A percentile compares a stretch with the other conserved stretches of the same genome.
Conservation (phyloP, 2,113 vertebrate genomes). For the Neodontobutis hainanensis region DNA sequence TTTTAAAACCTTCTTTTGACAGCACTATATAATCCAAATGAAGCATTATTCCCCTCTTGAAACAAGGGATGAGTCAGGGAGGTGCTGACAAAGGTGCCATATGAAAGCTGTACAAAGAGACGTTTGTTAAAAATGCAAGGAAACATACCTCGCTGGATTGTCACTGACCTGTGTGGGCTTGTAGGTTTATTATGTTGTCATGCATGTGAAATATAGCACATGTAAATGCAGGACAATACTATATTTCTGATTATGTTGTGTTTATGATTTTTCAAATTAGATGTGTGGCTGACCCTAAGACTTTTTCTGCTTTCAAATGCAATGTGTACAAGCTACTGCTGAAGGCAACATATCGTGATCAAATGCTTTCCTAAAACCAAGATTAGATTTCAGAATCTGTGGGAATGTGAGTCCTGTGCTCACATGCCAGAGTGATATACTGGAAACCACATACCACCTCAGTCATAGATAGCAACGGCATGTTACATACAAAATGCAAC, state of each 20-base stretch:
- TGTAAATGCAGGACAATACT: no score
- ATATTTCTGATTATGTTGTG: no score
- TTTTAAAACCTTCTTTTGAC: neutral
- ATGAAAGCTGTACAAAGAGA: neutral
- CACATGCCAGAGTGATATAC: slow-evolving; percentile 42
- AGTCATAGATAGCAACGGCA: slow-evolving; percentile 49
- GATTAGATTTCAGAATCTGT: slow-evolving; percentile 58
- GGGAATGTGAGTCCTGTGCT: slow-evolving; percentile 40
- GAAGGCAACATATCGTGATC: neutral
- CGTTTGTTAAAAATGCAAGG: no score
- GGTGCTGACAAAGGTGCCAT: slow-evolving; percentile 1
- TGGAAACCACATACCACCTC: slow-evolving; percentile 43
- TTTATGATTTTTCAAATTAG: no score
- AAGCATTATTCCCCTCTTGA: neutral
- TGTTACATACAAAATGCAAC: slow-evolving; percentile 99
- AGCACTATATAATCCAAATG: neutral
- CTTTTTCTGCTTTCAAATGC: no score
- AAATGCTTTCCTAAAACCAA: slow-evolving; percentile 29
- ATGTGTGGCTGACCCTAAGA: no score
- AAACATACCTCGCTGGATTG: no score
- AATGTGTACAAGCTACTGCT: no score
- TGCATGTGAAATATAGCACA: no score
- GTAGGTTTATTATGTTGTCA: no score
- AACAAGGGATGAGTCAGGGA: no score
- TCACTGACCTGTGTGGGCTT: no score